These are phyloP conservation scores for Onthophagus taurus DNA, from an alignment of 1,140 invertebrate species.

Conservation along the genomic window DNA sequence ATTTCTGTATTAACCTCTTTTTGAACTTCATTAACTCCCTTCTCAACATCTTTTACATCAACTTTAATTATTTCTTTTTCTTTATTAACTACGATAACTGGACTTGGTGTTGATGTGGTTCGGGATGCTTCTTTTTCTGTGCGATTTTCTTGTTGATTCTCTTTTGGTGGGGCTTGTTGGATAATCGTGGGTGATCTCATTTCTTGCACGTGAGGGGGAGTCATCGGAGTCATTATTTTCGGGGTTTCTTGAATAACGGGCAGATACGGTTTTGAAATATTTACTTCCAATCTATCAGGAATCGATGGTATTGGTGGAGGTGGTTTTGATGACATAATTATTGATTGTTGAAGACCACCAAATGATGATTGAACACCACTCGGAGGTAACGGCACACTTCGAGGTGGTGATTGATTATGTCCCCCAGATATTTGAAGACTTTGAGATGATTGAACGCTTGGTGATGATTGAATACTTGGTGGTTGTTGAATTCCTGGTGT, in stretches of 20 bases:
- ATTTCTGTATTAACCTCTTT: background rate
- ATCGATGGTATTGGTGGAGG: constrained; percentile 27
- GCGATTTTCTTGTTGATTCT: background rate
- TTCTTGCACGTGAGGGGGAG: background rate
- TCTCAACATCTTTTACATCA: constrained; percentile 20
- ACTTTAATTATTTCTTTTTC: constrained; percentile 18
- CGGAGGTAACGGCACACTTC: background rate
- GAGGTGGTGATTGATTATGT: background rate
- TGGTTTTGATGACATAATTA: background rate
- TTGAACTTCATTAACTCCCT: background rate
- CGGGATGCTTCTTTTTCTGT: background rate
- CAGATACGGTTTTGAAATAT: constrained; percentile 25
- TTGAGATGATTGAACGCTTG: constrained; percentile 6
- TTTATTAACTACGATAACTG: constrained; percentile 39
- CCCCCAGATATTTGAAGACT: background rate
- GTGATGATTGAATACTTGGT: constrained; percentile 3
- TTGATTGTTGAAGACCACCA: background rate
- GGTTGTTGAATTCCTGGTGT: background rate
- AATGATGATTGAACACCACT: background rate
- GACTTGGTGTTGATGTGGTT: constrained; percentile 39
- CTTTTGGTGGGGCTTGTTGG: constrained; percentile 15
- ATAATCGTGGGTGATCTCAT: constrained; percentile 4
- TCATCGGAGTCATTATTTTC: constrained; percentile 18
- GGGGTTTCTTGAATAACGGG: constrained; percentile 31
- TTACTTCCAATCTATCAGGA: constrained; percentile 18